A percentile compares a stretch with the other conserved stretches of the same genome.
Conservation (phyloP, 2,797 vertebrate species). For the Hippocampus kuda region DNA sequence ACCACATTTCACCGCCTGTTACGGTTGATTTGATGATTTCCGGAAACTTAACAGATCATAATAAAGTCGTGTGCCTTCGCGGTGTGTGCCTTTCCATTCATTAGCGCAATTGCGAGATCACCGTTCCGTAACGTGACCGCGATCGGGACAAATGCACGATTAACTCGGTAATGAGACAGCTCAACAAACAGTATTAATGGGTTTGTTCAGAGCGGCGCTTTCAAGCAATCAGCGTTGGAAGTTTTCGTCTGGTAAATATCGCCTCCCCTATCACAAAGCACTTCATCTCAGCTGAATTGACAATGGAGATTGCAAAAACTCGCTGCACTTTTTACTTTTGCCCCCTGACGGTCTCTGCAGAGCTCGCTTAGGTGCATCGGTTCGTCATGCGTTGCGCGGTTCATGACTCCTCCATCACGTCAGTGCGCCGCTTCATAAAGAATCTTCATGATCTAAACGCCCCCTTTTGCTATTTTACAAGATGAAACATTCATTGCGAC, state of each 20-base stretch:
- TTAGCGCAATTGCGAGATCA: conserved; percentile 44
- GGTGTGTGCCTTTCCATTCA: conserved; percentile 18
- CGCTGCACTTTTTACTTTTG: background rate
- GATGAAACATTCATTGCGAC: background rate
- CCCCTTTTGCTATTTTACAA: background rate
- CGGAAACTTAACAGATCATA: conserved; percentile 5
- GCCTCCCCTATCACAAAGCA: conserved; percentile 13
- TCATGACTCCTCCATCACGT: conserved; percentile 2
- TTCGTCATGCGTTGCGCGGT: background rate
- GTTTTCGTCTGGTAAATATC: conserved; percentile 33
- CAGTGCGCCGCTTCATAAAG: background rate
- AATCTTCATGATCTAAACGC: background rate
- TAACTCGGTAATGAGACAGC: conserved; percentile 62
- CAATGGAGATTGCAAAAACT: background rate
- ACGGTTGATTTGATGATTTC: conserved; percentile 4
- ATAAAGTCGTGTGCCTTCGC: conserved; percentile 3
- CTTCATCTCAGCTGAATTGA: background rate
- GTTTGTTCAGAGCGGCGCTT: conserved; percentile 42
- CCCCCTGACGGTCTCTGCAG: background rate
- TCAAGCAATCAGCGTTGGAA: conserved; percentile 40
- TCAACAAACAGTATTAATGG: conserved; percentile 62
- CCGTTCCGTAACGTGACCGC: conserved; percentile 48
- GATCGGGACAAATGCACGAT: conserved; percentile 62
- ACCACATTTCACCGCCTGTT: background rate
- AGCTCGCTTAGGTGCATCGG: background rate